phyloP scores from a whole-genome alignment of 2,113 vertebrate species.

The Cisticola juncidis region DNA sequence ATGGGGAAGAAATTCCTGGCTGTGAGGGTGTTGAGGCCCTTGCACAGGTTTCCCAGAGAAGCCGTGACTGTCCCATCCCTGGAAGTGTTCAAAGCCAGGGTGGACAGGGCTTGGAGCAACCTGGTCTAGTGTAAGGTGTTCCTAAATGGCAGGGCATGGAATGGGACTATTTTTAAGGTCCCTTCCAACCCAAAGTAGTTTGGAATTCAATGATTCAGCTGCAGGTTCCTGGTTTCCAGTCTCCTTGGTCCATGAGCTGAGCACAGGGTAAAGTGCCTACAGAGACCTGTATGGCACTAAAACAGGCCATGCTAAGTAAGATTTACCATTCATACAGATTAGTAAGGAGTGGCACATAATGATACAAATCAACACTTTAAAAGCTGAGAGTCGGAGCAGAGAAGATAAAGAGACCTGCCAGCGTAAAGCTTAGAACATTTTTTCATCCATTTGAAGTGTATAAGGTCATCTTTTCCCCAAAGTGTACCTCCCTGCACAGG shows the following conservation, averaged over 20 bases:
- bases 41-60: background rate
- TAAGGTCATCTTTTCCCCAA: background rate
- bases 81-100: background rate
- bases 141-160: background rate
- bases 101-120: background rate
- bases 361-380: background rate
- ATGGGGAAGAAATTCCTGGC: background rate
- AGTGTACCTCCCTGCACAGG: background rate
- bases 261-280: background rate
- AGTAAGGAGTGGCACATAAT: background rate
- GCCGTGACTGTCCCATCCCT: background rate
- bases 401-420: background rate
- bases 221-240: background rate
- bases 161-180: background rate
- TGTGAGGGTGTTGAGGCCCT: background rate
- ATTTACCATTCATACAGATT: background rate
- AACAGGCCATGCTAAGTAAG: background rate
- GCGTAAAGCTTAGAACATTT: background rate
- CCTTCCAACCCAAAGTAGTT: background rate
- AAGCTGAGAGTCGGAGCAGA: background rate
- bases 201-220: background rate
- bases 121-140: background rate
- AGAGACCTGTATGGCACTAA: background rate
- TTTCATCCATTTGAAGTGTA: background rate
- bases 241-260: background rate